phyloP scores from a whole-genome alignment of 64 coral and sea anemone species.

The Montipora efflorescens region DNA sequence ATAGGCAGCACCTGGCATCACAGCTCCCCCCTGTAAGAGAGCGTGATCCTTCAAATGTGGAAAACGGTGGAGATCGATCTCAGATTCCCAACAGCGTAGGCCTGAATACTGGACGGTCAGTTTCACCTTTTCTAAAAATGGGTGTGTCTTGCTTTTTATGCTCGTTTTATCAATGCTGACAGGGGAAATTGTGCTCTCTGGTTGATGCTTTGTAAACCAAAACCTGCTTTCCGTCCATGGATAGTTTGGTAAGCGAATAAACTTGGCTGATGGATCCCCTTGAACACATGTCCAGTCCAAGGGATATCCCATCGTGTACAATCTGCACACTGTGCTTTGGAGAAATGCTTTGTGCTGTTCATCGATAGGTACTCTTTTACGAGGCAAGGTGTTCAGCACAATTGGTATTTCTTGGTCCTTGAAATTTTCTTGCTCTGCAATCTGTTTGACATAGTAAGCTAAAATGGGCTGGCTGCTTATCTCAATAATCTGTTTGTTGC shows the following conservation, averaged over 20 bases:
- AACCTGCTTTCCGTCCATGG: slow-evolving; percentile 72
- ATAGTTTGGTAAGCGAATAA: slow-evolving; percentile 63
- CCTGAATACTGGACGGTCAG: slow-evolving; percentile 46
- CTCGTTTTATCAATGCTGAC: not conserved
- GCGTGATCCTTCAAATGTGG: slow-evolving; percentile 72
- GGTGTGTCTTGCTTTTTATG: not conserved
- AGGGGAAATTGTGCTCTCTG: not conserved
- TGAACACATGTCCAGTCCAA: slow-evolving; percentile 66
- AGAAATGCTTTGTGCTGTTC: slow-evolving; percentile 67
- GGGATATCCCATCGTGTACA: slow-evolving; percentile 44
- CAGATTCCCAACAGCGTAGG: slow-evolving; percentile 61
- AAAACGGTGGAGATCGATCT: slow-evolving; percentile 61
- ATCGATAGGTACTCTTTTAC: slow-evolving; percentile 47
- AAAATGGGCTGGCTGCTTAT: slow-evolving; percentile 76
- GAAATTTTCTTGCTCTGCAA: slow-evolving; percentile 46
- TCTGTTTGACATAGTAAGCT: slow-evolving; percentile 67
- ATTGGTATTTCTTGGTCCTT: slow-evolving; percentile 16
- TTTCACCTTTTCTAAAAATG: slow-evolving; percentile 49
- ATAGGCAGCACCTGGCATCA: slow-evolving; percentile 72
- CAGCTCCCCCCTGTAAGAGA: slow-evolving; percentile 52
- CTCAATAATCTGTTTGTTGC: slow-evolving; percentile 71
- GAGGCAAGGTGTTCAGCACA: slow-evolving; percentile 54
- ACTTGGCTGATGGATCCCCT: slow-evolving; percentile 22
- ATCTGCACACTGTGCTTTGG: slow-evolving; percentile 59
- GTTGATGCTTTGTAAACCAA: slow-evolving; percentile 43